Percentiles rank a stretch among this genome's conserved stretches.
These are phyloP conservation scores for Drosophila picticornis DNA, from an alignment of 2,888 invertebrate species.

Conservation along the genomic window DNA sequence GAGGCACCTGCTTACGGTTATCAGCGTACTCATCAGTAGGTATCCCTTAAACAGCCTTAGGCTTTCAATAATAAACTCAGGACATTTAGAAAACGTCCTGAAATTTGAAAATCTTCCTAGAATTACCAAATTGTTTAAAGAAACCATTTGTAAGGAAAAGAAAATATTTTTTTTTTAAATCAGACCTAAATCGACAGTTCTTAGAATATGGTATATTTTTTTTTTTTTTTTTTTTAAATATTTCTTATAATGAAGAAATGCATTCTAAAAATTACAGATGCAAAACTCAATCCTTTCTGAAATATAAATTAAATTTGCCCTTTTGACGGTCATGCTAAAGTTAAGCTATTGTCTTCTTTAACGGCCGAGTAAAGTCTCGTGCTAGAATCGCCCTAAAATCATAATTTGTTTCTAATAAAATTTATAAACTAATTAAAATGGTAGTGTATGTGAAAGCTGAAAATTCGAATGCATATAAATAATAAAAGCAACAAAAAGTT, in stretches of 20 bases:
- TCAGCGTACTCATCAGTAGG: conserved; percentile 83
- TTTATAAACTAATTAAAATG: not conserved
- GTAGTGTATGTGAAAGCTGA: not conserved
- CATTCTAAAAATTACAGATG: not conserved
- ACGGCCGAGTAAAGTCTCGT: too few relatives aligned
- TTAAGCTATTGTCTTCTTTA: too few relatives aligned
- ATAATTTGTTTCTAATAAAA: not conserved
- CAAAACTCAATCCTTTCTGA: not conserved
- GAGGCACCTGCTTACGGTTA: conserved; percentile 79
- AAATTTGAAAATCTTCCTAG: not conserved
- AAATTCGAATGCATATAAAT: too few relatives aligned
- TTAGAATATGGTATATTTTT: too few relatives aligned
- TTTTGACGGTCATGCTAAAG: not conserved
- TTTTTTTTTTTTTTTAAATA: too few relatives aligned
- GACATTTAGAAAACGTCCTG: not conserved
- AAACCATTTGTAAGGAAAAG: not conserved
- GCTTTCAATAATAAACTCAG: not conserved
- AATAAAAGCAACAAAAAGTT: too few relatives aligned
- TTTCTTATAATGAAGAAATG: not conserved
- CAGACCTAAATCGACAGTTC: too few relatives aligned
- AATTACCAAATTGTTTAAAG: not conserved
- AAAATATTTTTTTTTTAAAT: not conserved
- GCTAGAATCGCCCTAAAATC: not conserved
- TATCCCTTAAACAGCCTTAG: conserved; percentile 6
- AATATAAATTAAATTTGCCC: not conserved